phyloP scores from a whole-genome alignment of 2,113 vertebrate species.

The Salminus brasiliensis region DNA sequence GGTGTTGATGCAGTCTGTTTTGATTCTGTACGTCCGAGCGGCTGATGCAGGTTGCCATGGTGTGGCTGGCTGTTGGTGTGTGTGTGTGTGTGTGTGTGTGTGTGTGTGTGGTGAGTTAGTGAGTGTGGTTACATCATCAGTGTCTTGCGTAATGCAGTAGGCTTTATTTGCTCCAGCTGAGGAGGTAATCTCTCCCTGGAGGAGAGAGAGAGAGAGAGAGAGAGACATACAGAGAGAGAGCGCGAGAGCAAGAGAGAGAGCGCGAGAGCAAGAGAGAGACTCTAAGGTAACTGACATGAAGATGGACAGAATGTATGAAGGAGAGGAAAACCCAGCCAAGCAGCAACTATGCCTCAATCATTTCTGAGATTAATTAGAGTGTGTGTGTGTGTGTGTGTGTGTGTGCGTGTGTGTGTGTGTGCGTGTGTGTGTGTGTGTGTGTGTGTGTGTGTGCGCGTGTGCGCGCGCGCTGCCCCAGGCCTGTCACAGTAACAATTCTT shows the following conservation, averaged over 20 bases:
- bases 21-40: constrained; percentile 15
- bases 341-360: too few relatives aligned
- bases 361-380: too few relatives aligned
- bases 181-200: constrained; percentile 72
- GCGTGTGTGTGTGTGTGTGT: too few relatives aligned
- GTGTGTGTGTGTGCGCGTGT: too few relatives aligned
- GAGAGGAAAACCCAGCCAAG: too few relatives aligned
- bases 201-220: constrained; percentile 54
- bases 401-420: too few relatives aligned
- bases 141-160: constrained; percentile 72
- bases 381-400: too few relatives aligned
- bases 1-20: constrained; percentile 34
- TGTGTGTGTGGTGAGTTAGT: constrained; percentile 21
- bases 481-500: too few relatives aligned
- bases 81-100: neutral
- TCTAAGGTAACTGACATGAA: too few relatives aligned
- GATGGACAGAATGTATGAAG: too few relatives aligned
- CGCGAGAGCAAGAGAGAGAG: constrained; percentile 17
- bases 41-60: constrained; percentile 41
- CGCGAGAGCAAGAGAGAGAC: constrained; percentile 57
- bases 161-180: constrained; percentile 77
- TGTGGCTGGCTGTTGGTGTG: constrained; percentile 15
- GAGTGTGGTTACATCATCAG: constrained; percentile 55
- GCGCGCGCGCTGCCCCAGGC: too few relatives aligned
- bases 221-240: constrained; percentile 59